Evolutionary conservation across 2,888 invertebrate species (phyloP).

Genomic region (Drosophila pegasa): DNA sequence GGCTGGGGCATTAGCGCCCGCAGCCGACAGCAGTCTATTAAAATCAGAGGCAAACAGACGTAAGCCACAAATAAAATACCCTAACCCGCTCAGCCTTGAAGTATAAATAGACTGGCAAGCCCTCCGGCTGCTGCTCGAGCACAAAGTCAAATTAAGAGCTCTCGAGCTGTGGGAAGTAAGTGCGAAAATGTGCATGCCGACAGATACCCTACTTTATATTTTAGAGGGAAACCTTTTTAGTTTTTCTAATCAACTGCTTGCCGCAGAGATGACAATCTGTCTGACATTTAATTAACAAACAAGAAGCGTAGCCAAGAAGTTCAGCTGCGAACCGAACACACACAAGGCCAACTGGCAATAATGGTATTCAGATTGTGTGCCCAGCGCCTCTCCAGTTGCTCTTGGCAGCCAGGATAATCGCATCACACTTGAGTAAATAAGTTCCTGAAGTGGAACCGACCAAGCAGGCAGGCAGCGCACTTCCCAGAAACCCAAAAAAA

Average conservation of each 20-base stretch:
- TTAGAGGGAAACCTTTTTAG: neutral
- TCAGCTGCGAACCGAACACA: slow-evolving; percentile 9
- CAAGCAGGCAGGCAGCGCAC: slow-evolving; percentile 24
- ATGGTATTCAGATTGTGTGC: slow-evolving; percentile 25
- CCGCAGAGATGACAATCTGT: slow-evolving; percentile 54
- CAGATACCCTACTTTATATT: slow-evolving; percentile 1
- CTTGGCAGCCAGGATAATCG: slow-evolving; percentile 71
- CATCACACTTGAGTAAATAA: slow-evolving; percentile 81
- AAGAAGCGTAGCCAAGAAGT: slow-evolving; percentile 26
- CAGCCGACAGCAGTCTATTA: slow-evolving; percentile 42
- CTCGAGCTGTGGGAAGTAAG: neutral
- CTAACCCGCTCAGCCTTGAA: slow-evolving; percentile 6
- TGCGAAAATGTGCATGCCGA: neutral
- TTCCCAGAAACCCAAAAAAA: slow-evolving; percentile 36
- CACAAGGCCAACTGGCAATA: slow-evolving; percentile 8
- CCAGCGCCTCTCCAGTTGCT: slow-evolving; percentile 35
- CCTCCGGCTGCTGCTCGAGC: slow-evolving; percentile 1
- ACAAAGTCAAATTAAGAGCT: slow-evolving; percentile 16
- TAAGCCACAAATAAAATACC: slow-evolving; percentile 14
- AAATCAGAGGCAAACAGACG: slow-evolving; percentile 27
- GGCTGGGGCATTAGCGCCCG: slow-evolving; percentile 21
- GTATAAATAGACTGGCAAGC: too few species aligned
- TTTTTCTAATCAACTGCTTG: slow-evolving; percentile 46
- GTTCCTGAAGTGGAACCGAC: slow-evolving; percentile 72
- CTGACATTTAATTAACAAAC: slow-evolving; percentile 67